Conservation (phyloP, 2,113 vertebrate genomes). For the Gyps fulvus region DNA sequence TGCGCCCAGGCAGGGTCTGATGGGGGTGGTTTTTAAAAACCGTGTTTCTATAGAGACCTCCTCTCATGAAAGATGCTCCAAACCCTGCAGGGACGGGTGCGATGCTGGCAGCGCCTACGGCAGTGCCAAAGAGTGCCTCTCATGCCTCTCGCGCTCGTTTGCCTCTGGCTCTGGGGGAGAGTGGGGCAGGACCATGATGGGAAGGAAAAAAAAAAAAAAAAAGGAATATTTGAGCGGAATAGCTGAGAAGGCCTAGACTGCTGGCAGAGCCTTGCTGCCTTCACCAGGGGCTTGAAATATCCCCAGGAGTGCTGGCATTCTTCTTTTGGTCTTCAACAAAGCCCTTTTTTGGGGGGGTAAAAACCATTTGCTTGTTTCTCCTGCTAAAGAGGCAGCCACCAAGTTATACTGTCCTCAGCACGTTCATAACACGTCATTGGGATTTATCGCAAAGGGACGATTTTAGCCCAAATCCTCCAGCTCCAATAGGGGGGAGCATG, state of each 20-base stretch:
- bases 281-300: too few species aligned
- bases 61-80: not conserved
- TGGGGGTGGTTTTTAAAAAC: not conserved
- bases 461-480: not conserved
- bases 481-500: too few species aligned
- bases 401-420: fast-evolving
- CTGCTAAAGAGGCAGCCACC: not conserved
- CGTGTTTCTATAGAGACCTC: not conserved
- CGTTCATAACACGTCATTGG: fast-evolving
- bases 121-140: not conserved
- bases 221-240: not conserved
- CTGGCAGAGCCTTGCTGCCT: not conserved
- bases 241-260: not conserved
- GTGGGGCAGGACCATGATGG: fast-evolving
- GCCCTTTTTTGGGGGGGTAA: not conserved
- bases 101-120: not conserved
- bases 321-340: not conserved
- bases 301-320: not conserved
- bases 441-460: not conserved
- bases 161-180: not conserved
- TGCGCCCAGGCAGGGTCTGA: not conserved
- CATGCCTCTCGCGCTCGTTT: not conserved
- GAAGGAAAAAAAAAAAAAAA: not conserved
- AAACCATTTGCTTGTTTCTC: not conserved
- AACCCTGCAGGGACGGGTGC: not conserved